phyloP scores from a whole-genome alignment of 2,113 vertebrate species.

The Xiphorhynchus elegans region DNA sequence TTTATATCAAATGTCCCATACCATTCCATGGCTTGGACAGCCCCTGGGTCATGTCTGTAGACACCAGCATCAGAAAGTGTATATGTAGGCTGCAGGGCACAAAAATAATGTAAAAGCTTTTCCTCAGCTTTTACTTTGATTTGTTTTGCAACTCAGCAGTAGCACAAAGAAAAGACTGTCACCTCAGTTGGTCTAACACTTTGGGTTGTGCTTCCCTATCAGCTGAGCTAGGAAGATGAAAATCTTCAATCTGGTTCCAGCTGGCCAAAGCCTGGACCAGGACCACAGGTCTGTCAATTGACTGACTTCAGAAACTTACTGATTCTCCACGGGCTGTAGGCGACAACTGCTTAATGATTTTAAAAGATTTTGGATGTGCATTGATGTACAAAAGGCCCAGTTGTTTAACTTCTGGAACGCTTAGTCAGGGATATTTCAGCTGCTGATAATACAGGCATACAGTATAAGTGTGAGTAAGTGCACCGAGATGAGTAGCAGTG shows the following conservation, averaged over 20 bases:
- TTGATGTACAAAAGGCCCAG: neutral
- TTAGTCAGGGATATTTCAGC: neutral
- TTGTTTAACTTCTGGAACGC: neutral
- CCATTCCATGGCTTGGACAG: neutral
- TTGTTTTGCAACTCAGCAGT: neutral
- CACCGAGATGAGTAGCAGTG: neutral
- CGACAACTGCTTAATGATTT: neutral
- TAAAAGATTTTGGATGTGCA: neutral
- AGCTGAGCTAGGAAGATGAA: neutral
- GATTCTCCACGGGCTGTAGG: neutral
- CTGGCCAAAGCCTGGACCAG: neutral
- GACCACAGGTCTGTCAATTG: fast-evolving
- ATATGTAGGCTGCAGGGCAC: neutral
- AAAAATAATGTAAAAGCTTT: neutral
- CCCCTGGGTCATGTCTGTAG: neutral
- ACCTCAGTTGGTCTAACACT: neutral
- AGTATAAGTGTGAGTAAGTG: neutral
- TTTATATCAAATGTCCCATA: neutral
- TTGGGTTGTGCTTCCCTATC: neutral
- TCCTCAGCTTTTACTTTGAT: conserved; percentile 7
- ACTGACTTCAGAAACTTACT: neutral
- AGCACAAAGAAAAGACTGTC: neutral
- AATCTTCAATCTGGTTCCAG: neutral
- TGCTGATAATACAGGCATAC: neutral
- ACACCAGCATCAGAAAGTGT: neutral